Percentiles rank a stretch among this genome's conserved stretches.
Evolutionary conservation across 1,140 invertebrate genomes (phyloP).

Genomic region (Anadara kagoshimensis): DNA sequence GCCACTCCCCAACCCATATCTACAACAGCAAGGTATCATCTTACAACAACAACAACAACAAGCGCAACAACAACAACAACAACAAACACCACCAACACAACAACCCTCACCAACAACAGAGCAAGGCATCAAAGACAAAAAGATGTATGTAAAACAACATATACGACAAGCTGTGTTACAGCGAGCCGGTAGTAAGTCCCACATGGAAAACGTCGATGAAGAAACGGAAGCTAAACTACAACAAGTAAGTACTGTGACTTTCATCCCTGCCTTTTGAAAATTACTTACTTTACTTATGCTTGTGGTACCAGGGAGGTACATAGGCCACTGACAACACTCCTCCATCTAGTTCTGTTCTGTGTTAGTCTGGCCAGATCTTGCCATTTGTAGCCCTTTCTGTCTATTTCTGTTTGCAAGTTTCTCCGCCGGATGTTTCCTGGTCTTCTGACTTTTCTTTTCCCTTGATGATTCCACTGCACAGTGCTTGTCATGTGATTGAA

Average conservation of each 20-base stretch:
- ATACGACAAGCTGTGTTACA: constrained; percentile 92
- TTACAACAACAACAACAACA: constrained; percentile 82
- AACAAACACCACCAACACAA: constrained; percentile 33
- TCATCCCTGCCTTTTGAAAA: too few species aligned
- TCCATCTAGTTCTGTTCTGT: too few species aligned
- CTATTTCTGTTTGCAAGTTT: too few species aligned
- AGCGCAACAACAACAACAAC: constrained; percentile 62
- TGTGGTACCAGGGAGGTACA: too few species aligned
- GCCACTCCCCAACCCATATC: constrained; percentile 93
- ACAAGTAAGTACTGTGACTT: constrained; percentile 56
- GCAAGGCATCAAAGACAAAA: constrained; percentile 45
- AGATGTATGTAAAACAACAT: constrained; percentile 78
- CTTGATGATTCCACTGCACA: too few species aligned
- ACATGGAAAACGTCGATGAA: constrained; percentile 80
- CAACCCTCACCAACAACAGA: constrained; percentile 5
- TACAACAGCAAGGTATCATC: constrained; percentile 82
- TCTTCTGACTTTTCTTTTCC: too few species aligned
- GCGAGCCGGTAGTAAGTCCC: constrained; percentile 81
- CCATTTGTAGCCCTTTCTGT: too few species aligned
- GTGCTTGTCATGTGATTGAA: too few species aligned
- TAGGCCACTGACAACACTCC: too few species aligned
- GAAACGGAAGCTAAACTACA: constrained; percentile 77
- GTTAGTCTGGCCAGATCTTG: too few species aligned
- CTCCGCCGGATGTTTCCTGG: too few species aligned
- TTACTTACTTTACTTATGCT: too few species aligned